A percentile compares a stretch with the other conserved stretches of the same genome.
These are phyloP conservation scores for Oreochromis spilurus DNA, from an alignment of 2,113 vertebrate species.

Conservation along the genomic window DNA sequence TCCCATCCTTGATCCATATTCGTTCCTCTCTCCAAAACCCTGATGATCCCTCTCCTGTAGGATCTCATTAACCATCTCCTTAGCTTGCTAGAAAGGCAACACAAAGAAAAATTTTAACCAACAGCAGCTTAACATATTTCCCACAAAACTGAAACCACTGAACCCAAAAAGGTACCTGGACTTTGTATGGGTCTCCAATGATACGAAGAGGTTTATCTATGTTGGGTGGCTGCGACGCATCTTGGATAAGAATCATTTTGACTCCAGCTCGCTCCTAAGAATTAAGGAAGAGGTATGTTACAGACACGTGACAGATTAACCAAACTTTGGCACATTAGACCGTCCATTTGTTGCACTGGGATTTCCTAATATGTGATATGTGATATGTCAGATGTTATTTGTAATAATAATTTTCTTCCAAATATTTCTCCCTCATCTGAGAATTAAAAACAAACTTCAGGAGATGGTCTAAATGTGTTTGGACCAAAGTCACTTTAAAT, in stretches of 20 bases:
- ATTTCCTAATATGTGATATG: not conserved
- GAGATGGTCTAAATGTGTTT: not conserved
- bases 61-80: conserved; percentile 92
- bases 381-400: not conserved
- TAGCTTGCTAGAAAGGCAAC: conserved; percentile 80
- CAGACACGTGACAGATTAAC: not conserved
- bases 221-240: conserved; percentile 86
- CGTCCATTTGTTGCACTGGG: not conserved
- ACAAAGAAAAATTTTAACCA: not conserved
- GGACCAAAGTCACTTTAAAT: not conserved
- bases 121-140: not conserved
- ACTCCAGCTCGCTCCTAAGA: conserved; percentile 88
- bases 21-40: conserved; percentile 81
- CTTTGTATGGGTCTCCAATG: conserved; percentile 92
- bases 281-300: not conserved
- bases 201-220: conserved; percentile 90
- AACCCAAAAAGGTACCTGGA: conserved; percentile 73
- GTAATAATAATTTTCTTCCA: not conserved
- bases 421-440: not conserved
- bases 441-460: not conserved
- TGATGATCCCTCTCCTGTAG: conserved; percentile 84
- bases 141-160: not conserved
- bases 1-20: conserved; percentile 82
- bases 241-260: conserved; percentile 94
- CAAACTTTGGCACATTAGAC: not conserved